phyloP scores from a whole-genome alignment of 2,113 vertebrate genomes.

The Proteles cristata region DNA sequence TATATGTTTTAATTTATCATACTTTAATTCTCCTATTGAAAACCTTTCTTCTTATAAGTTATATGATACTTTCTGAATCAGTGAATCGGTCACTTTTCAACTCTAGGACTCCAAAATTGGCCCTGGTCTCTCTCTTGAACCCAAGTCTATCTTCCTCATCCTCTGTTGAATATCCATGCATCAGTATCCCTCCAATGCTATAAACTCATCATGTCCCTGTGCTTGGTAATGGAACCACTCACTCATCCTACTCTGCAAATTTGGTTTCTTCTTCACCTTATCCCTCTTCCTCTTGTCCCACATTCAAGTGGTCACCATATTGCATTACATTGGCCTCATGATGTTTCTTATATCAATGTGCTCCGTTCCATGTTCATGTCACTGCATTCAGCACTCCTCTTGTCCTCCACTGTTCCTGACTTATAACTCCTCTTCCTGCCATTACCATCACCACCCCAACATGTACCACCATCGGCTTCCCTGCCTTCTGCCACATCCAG shows the following conservation, averaged over 20 bases:
- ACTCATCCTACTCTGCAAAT: not conserved
- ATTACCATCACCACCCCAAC: accelerated
- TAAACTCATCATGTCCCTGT: not conserved
- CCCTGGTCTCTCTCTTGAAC: not conserved
- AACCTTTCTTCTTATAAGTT: constrained; percentile 1
- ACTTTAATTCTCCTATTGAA: constrained; percentile 50
- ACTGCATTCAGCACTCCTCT: not conserved
- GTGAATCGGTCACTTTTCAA: not conserved
- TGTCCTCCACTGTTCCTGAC: not conserved
- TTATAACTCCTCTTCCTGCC: not conserved
- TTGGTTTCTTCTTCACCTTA: not conserved
- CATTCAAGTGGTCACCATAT: not conserved
- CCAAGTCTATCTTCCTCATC: not conserved
- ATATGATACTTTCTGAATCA: not conserved
- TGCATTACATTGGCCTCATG: not conserved
- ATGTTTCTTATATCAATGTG: not conserved
- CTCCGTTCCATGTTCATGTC: not conserved
- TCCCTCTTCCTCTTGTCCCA: not conserved
- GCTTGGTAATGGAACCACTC: not conserved
- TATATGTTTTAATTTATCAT: not conserved
- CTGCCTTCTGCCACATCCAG: not conserved
- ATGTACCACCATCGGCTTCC: not conserved
- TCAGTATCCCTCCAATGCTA: not conserved
- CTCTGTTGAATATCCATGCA: not conserved
- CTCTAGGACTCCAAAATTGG: not conserved